A percentile compares a stretch with the other conserved stretches of the same genome.
phyloP scores from a whole-genome alignment of 2,797 vertebrate genomes.

The Lycodopsis pacificus region DNA sequence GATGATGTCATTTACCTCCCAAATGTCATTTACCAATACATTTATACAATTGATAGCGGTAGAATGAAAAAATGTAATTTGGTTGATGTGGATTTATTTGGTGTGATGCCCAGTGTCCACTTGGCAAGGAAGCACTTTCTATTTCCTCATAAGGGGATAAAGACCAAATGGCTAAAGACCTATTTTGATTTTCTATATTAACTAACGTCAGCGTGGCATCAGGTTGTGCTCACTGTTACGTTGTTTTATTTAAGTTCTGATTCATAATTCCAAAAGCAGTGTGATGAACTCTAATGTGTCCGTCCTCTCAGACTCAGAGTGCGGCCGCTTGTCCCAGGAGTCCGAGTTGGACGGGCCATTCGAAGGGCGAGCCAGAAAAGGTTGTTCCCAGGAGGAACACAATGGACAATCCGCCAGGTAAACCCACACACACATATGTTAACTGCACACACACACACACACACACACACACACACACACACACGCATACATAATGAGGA shows the following conservation, averaged over 20 bases:
- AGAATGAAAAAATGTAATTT: neutral
- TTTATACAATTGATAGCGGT: neutral
- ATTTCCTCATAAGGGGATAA: conserved; percentile 25
- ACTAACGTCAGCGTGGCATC: neutral
- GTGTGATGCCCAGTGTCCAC: conserved; percentile 48
- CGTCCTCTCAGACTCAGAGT: conserved; percentile 69
- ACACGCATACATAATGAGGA: neutral
- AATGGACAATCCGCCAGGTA: conserved; percentile 84
- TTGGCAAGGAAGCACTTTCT: conserved; percentile 25
- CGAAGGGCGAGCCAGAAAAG: conserved; percentile 62
- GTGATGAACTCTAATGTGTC: neutral
- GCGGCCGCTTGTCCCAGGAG: conserved; percentile 74
- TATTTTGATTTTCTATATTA: conserved; percentile 22
- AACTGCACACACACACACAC: neutral
- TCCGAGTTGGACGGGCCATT: conserved; percentile 59
- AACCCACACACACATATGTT: conserved; percentile 17
- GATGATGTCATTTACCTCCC: neutral
- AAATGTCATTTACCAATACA: neutral
- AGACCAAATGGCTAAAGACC: conserved; percentile 13
- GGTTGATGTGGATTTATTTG: conserved; percentile 36
- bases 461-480: neutral
- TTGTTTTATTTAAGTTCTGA: neutral
- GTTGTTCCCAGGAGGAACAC: conserved; percentile 56
- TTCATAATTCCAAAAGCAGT: neutral
- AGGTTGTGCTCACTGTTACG: neutral